Evolutionary conservation across 2,797 vertebrate species (phyloP).

Genomic region (Xyrichtys novacula): DNA sequence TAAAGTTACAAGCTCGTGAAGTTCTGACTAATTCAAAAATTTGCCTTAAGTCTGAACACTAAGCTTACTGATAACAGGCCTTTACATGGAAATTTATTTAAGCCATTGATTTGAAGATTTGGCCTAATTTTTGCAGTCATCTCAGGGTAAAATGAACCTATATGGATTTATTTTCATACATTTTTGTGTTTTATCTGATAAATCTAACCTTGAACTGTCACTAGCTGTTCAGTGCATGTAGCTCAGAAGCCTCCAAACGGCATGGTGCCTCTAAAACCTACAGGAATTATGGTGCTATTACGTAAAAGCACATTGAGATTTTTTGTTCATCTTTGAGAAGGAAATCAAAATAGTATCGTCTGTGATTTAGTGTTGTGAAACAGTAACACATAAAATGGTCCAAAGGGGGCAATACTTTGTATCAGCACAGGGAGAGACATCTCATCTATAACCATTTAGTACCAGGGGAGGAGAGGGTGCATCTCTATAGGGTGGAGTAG

Average conservation of each 20-base stretch:
- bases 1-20: constrained; percentile 6
- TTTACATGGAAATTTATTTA: not conserved
- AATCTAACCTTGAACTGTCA: constrained; percentile 12
- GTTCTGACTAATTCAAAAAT: constrained; percentile 1
- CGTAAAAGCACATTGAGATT: not conserved
- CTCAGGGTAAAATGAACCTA: not conserved
- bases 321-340: constrained; percentile 4
- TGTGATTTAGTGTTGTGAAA: constrained; percentile 36
- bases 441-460: constrained; percentile 55
- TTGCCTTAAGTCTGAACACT: not conserved
- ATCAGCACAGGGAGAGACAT: constrained; percentile 53
- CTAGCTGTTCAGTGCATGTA: not conserved
- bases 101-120: constrained; percentile 3
- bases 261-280: constrained; percentile 59
- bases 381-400: constrained; percentile 40
- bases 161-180: not conserved
- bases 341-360: constrained; percentile 29
- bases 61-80: not conserved
- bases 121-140: not conserved
- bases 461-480: constrained; percentile 56
- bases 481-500: constrained; percentile 62
- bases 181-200: constrained; percentile 7
- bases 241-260: constrained; percentile 32
- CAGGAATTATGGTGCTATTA: constrained; percentile 33
- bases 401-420: constrained; percentile 36